Conservation (phyloP, 2,113 vertebrate genomes). For the Microcebus tavaratra region DNA sequence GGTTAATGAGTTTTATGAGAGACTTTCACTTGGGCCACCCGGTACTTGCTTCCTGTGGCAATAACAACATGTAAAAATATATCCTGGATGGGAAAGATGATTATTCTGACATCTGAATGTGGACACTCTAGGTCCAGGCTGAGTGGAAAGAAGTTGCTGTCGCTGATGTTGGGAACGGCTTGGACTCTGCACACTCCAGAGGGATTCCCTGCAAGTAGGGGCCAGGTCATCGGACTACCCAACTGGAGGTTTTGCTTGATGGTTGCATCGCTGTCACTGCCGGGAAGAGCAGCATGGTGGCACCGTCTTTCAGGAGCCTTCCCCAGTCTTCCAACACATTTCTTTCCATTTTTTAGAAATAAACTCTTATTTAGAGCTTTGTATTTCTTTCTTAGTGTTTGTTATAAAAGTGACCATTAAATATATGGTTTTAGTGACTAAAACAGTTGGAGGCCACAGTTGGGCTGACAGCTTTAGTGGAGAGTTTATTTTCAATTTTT, state of each 20-base stretch:
- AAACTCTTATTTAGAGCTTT: slow-evolving; percentile 42
- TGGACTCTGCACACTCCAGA: not conserved
- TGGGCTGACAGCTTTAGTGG: slow-evolving; percentile 22
- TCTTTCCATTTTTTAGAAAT: not conserved
- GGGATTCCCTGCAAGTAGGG: not conserved
- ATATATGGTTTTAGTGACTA: slow-evolving; percentile 44
- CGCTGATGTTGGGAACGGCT: not conserved
- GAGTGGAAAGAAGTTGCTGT: not conserved
- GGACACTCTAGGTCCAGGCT: not conserved
- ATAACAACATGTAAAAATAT: not conserved
- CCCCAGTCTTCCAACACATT: not conserved
- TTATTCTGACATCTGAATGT: not conserved
- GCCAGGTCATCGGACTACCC: not conserved
- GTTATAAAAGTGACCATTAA: slow-evolving; percentile 58
- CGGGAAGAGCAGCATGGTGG: not conserved
- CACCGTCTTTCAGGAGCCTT: not conserved
- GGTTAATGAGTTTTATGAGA: not conserved
- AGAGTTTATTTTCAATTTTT: slow-evolving; percentile 53
- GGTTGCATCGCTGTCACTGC: not conserved
- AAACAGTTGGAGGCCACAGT: slow-evolving; percentile 47
- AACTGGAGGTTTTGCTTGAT: not conserved
- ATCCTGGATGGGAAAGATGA: not conserved
- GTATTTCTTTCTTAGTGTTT: slow-evolving; percentile 56
- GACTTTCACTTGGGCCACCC: not conserved
- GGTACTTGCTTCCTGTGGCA: not conserved